Evolutionary conservation across 2,797 vertebrate genomes (phyloP), one percentile per base, ranked within the genome.

Genomic region (Chrosomus eos): DNA sequence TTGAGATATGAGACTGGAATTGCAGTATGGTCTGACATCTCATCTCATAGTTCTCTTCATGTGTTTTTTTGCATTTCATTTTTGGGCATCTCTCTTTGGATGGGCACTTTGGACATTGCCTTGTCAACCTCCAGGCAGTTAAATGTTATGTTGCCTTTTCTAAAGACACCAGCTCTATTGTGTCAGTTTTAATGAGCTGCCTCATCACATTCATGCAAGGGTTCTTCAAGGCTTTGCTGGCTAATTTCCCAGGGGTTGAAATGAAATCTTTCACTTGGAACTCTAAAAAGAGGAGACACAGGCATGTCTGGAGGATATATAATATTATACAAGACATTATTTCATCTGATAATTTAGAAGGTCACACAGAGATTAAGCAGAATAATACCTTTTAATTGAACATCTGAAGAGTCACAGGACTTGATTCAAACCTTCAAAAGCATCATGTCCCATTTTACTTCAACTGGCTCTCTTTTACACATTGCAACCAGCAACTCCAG

Each of bases 221-320:
- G 62, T 73, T 83, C 76, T 80, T 31, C 36, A 26, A 62, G n/a
- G 66, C 55, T 51, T 82, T 36, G 62, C 60, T 43, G 43, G 26
- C 75, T 83, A 83, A 88, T 88, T 88, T 85, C 83, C 80, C 83
- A 26, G 45, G 81, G 76, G 70, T 51, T 84, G 51, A n/a, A 64
- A 76, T 81, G 26, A 77, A 82, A 73, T 67, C 53, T 60, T 84
- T 51, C 28, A 51, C 48, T 75, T 53, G 26, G 51, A 84, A 68
- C 70, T 78, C 73, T 66, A 31, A 87, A 67, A 81, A 62, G 31
- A 77, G 21, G 19, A 79, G 55, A 53, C 40, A 53, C 40, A 40
- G 53, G 36, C 45, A 74, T 53, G 78, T 60, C 67, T 28, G 38
- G 53, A 72, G 23, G 66, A 78, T 18, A 62, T 64, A 40, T 5